Evolutionary conservation across 2,113 vertebrate genomes (phyloP), one percentile per base, ranked within the genome.

Genomic region (Festucalex cinctus): DNA sequence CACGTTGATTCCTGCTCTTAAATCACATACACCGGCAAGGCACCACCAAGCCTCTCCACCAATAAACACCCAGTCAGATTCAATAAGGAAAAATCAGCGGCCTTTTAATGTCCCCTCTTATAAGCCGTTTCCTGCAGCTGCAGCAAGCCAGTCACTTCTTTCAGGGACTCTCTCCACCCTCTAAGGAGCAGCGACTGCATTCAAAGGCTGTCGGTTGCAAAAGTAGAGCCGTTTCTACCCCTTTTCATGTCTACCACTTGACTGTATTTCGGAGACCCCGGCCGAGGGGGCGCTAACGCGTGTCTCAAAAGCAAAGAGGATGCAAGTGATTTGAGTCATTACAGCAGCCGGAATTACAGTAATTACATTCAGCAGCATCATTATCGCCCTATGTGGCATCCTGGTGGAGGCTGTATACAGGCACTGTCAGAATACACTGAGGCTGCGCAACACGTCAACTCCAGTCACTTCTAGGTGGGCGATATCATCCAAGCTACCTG

Each of bases 241-340:
- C 68, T 74, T 83, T 83, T 74, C 73, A 83, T 65, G 57, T 73
- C 73, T 60, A 44, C 62, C 73, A 65, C 72, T 79, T 75, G 32
- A 32, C 65, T 26, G n/a, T 75, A 73, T 77, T 81, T 74, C 46
- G 57, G 77, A 74, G 78, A 68, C 70, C 69, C 80, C 77, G 68
- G 36, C 39, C 26, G 69, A 58, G 72, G 65, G 72, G 77, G 77
- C 53, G 37, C 71, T 73, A 78, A 80, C 36, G 74, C 71, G 68
- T 83, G 46, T 76, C 36, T 77, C 75, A 83, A 82, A 88, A 76
- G 81, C 77, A 79, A 67, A 81, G 78, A 81, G 80, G 82, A 69
- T 77, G 85, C 80, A 86, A 87, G 79, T 70, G 68, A 72, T 66
- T 70, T 79, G n/a, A 60, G 64, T 83, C 78, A 84, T 87, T 86